These are phyloP conservation scores for Ranitomeya imitator DNA, from an alignment of 2,113 vertebrate species.

Conservation along the genomic window DNA sequence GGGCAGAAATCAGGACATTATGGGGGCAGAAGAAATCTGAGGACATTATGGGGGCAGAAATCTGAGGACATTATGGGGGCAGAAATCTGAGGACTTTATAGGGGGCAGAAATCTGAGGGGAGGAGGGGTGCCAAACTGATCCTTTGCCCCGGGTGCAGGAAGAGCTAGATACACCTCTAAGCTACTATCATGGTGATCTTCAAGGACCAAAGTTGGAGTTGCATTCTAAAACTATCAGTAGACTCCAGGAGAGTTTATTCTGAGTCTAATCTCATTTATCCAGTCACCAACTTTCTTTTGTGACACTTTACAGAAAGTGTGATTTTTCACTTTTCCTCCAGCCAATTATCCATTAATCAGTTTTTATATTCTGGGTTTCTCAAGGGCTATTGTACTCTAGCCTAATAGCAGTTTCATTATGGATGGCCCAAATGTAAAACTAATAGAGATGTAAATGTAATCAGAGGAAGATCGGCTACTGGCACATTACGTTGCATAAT, in stretches of 20 bases:
- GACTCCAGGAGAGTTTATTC: neutral
- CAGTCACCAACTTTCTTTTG: neutral
- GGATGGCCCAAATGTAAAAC: constrained; percentile 28
- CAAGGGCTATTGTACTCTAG: neutral
- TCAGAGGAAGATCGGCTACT: constrained; percentile 14
- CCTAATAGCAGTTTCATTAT: constrained; percentile 21
- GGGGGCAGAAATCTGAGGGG: no score
- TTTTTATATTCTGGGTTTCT: neutral
- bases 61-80: no score
- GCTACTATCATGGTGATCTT: neutral
- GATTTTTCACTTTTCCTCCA: neutral
- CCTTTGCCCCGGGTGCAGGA: no score
- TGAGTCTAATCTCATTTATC: neutral
- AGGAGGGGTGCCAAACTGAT: no score
- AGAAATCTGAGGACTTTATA: no score
- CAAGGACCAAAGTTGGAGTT: neutral
- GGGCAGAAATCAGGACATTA: no score
- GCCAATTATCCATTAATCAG: neutral
- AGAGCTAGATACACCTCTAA: no score
- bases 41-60: no score
- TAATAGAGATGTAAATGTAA: constrained; percentile 46
- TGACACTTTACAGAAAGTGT: neutral
- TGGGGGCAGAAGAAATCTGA: no score
- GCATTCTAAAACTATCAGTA: neutral
- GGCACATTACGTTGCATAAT: neutral